A percentile compares a stretch with the other conserved stretches of the same genome.
These are phyloP conservation scores for Hestina assimilis DNA, from an alignment of 1,140 invertebrate genomes.

Conservation along the genomic window DNA sequence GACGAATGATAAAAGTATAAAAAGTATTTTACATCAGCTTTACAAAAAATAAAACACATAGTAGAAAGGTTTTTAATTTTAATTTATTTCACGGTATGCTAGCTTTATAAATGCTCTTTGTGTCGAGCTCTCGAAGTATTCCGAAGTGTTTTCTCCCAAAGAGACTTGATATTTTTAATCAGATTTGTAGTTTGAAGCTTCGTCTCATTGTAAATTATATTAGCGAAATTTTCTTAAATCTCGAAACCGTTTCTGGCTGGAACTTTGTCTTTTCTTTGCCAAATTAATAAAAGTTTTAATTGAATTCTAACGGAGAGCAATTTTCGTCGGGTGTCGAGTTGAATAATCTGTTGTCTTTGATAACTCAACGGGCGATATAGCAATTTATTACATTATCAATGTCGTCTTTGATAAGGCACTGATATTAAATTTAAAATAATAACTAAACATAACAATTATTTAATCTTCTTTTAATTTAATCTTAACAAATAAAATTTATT, in stretches of 20 bases:
- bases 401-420: not conserved
- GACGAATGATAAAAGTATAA: too few species aligned
- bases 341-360: constrained; percentile 37
- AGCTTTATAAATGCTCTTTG: constrained; percentile 1
- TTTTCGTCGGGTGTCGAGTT: constrained; percentile 50
- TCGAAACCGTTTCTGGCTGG: constrained; percentile 58
- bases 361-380: constrained; percentile 14
- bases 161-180: constrained; percentile 18
- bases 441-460: too few species aligned
- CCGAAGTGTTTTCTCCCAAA: constrained; percentile 1
- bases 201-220: constrained; percentile 52
- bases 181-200: constrained; percentile 18
- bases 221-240: constrained; percentile 56
- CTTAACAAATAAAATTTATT: too few species aligned
- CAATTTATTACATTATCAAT: not conserved
- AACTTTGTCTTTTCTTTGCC: constrained; percentile 60
- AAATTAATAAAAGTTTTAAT: constrained; percentile 77
- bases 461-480: too few species aligned
- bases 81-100: constrained; percentile 4
- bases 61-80: not conserved
- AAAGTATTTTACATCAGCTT: too few species aligned
- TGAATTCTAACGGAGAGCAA: constrained; percentile 63
- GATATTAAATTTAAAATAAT: not conserved
- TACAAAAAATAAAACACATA: not conserved
- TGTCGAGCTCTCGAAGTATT: constrained; percentile 4